Evolutionary conservation across 1,140 invertebrate genomes (phyloP).

Genomic region (Zophobas atratus): DNA sequence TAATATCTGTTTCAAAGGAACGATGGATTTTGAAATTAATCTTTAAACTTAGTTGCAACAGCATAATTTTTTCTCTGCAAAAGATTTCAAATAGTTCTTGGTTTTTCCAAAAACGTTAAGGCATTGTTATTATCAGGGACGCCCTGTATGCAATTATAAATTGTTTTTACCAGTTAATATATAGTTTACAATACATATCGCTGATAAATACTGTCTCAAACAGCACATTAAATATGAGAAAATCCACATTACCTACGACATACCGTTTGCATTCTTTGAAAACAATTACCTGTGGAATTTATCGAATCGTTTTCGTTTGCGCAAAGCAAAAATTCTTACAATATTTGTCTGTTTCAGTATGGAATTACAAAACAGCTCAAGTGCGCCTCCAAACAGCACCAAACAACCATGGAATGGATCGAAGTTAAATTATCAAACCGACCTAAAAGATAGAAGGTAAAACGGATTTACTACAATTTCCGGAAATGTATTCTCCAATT

Average conservation of each 20-base stretch:
- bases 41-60: no score
- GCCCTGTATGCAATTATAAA: no score
- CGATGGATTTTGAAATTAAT: no score
- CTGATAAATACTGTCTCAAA: not conserved
- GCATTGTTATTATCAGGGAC: no score
- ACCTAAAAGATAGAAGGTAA: constrained; percentile 54
- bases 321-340: not conserved
- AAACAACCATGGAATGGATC: constrained; percentile 58
- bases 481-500: no score
- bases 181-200: no score
- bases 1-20: no score
- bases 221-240: not conserved
- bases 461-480: not conserved
- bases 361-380: constrained; percentile 54
- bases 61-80: no score
- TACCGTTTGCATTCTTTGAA: not conserved
- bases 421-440: constrained; percentile 53
- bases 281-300: not conserved
- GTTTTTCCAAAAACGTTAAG: no score
- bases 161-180: no score
- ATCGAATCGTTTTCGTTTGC: not conserved
- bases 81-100: no score
- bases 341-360: constrained; percentile 55
- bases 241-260: not conserved
- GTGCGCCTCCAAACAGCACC: constrained; percentile 50